Evolutionary conservation across 92 coral and sea anemone genomes (phyloP), one percentile per base, ranked within the genome.

Genomic region (Anthopleura xanthogrammica): DNA sequence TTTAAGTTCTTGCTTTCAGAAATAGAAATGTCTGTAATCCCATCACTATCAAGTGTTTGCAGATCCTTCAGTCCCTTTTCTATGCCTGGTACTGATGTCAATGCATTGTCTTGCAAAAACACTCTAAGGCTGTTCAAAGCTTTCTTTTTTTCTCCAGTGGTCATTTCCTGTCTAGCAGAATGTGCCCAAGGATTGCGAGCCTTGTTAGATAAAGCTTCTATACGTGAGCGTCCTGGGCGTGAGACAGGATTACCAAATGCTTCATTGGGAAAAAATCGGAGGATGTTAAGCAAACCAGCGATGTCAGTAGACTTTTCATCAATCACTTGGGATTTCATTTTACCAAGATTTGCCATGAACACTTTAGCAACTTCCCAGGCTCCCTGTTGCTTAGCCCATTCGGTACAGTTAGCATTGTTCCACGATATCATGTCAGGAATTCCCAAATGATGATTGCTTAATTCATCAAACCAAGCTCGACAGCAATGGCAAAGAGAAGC

Each of bases 341-440:
- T 11, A n/a, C 60, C 56, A 43, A 75, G 79, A 14, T 40, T 13
- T 3, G 79, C 22, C 79, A 75, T 75, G 12, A 75, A 75, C 60
- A 75, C 55, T 75, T 75, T 75, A 52, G 79, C 79, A 41, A 75
- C 55, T 41, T 75, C 79, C 79, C 79, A 75, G 56, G 55, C 54
- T 36, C 79, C 79, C 2, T 22, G 70, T 36, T 7, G 57, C 4
- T 17, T 4, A 7, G 79, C 79, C 79, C 79, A 75, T 36, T 75
- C 42, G 14, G 54, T 40, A 52, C 79, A 40, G 55, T 75, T 50
- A 42, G 55, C 17, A 13, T 75, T 41, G 58, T 50, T 75, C 79
- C 79, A 75, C 5, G 40, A 22, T 7, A 24, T 22, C 23, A 4
- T 43, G 12, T 41, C 9, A 16, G 24, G 3, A 43, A 42, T n/a